phyloP scores from a whole-genome alignment of 30 jellyfish, hydroid and myxozoan genomes.

The Pelagia noctiluca region DNA sequence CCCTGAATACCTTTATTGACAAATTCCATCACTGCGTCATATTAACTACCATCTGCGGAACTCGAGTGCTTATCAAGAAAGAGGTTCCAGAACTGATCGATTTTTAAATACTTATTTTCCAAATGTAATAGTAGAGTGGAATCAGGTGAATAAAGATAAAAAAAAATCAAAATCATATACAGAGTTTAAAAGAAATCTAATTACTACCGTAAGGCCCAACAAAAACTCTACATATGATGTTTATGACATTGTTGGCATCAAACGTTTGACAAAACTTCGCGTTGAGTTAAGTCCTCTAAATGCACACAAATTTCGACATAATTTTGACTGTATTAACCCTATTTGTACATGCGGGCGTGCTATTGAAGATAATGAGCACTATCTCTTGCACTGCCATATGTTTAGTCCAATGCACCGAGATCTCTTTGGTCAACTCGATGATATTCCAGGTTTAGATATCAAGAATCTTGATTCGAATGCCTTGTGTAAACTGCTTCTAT shows the following conservation, averaged over 20 bases:
- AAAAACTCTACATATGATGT: constrained; percentile 19
- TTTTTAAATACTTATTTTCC: constrained; percentile 28
- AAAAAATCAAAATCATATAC: background rate
- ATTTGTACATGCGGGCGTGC: constrained; percentile 16
- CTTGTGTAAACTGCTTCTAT: no score
- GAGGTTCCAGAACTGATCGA: constrained; percentile 13
- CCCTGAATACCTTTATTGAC: no score
- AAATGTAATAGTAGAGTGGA: constrained; percentile 34
- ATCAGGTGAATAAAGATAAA: background rate
- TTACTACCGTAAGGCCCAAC: constrained; percentile 14
- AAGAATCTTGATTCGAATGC: no score
- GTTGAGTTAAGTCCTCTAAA: constrained; percentile 33
- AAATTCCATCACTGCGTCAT: no score
- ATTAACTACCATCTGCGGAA: background rate
- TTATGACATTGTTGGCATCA: constrained; percentile 21
- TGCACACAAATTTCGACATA: constrained; percentile 11
- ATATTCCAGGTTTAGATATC: no score
- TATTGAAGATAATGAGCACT: constrained; percentile 25
- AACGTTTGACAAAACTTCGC: constrained; percentile 35
- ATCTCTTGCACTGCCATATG: no score
- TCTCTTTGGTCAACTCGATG: no score
- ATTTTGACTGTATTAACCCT: no score
- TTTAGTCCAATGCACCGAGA: no score
- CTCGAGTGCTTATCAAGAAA: background rate
- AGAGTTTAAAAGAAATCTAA: constrained; percentile 20